Percentiles rank a stretch among this genome's conserved stretches.
Evolutionary conservation across 2,113 vertebrate genomes (phyloP).

Genomic region (Lipotes vexillifer): DNA sequence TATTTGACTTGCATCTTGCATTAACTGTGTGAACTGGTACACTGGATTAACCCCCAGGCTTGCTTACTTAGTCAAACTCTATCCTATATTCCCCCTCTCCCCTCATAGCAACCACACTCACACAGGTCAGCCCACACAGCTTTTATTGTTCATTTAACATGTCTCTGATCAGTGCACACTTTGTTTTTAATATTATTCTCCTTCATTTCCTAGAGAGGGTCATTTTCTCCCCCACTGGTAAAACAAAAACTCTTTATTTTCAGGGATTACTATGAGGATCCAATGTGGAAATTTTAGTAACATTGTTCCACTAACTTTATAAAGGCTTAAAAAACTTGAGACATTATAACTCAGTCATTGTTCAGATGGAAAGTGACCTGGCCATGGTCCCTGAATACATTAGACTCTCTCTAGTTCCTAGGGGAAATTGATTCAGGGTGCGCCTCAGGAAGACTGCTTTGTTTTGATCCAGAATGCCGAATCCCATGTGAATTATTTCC

Average conservation of each 20-base stretch:
- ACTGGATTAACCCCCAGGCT: not conserved
- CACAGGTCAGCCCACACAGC: rapidly evolving
- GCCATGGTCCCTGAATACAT: not conserved
- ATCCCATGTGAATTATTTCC: not conserved
- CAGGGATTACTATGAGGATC: not conserved
- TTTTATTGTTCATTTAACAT: not conserved
- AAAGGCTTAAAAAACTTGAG: not conserved
- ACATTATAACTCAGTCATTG: not conserved
- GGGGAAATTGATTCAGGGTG: not conserved
- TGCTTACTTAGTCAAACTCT: not conserved
- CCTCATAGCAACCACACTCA: not conserved
- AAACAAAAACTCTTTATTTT: not conserved
- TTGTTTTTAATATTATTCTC: not conserved
- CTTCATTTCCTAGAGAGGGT: not conserved
- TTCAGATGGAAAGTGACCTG: not conserved
- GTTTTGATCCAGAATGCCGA: not conserved
- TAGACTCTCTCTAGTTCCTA: not conserved
- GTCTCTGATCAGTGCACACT: not conserved
- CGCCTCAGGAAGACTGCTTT: not conserved
- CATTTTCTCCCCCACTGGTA: not conserved
- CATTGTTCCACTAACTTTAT: not conserved
- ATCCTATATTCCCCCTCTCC: rapidly evolving
- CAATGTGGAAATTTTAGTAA: not conserved
- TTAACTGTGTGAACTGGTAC: not conserved
- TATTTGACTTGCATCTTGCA: not conserved